Base-by-base conservation (phyloP, 2,797 vertebrate genomes). In the Acipenser ruthenus region DNA sequence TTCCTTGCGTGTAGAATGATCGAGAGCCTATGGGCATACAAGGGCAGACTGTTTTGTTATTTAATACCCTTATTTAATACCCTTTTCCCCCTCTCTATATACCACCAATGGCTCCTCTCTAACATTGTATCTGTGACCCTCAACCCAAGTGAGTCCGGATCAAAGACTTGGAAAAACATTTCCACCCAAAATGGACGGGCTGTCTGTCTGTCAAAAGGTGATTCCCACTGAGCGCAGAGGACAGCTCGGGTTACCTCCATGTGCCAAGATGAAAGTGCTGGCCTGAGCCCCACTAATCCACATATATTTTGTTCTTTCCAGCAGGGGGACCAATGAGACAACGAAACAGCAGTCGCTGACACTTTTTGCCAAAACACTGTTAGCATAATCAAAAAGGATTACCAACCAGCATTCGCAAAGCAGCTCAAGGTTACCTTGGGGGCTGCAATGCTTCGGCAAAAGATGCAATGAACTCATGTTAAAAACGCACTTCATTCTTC, bases 161-260 rank as follows among this genome's bases (percentile, higher is more conserved):
- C 94, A 97, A 96, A 97, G 93, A 83, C 90, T 92, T 94, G 90
- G 88, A 91, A 95, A 96, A 95, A 95, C 93, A 95, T 93, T 93
- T 93, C 87, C 86, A 93, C 89, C 84, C 89, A 93, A 92, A 91
- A 92, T 84, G 88, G 91, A 92, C 89, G 86, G 81, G 88, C 88
- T 91, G 92, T 92, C 92, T 91, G 92, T 92, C 92, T 94, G 91
- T 93, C 91, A 92, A 89, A 91, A 92, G 91, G 90, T 90, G 89
- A 93, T 91, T 93, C 92, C 91, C 92, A 90, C 87, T 82, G 89
- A 81, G 87, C 82, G 76, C 64, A 82, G 80, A 77, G 87, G 82
- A 78, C 81, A 81, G 82, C 91, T 96, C 91, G 68, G 84, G 81
- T 97, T 96, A 93, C 94, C 83, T 73, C 83, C 84, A 82, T 83